Base-by-base conservation (phyloP, 2,888 invertebrate species). In the Leptopterna dolabrata region DNA sequence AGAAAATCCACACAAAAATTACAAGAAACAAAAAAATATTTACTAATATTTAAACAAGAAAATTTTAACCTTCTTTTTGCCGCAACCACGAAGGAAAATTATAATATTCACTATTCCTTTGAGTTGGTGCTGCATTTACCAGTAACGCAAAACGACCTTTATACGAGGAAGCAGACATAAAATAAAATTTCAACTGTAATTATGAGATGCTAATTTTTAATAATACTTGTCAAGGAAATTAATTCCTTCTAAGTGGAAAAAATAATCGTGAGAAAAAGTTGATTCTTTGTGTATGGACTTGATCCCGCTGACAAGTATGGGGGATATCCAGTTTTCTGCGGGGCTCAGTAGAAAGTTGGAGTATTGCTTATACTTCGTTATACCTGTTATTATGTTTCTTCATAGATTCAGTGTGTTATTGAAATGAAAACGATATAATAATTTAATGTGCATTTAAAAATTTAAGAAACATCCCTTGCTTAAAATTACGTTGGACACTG, bases 391-490 rank as follows among this genome's bases (percentile, higher is more conserved):
- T 85, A 29, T 85, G 11, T 78, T 63, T 36, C 76, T 86, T 55
- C 55, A 76, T 78, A 78, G 76, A 63, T 36, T 30, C 63, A 71
- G 71, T 78, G 55, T 86, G 27, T 86, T 78, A 45, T 86, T 41
- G 45, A 78, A 85, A 73, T 43, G 45, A 76, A 85, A 73, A 76
- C 43, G 30, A 71, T 43, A 41, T 76, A 76, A 16, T 86, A 55
- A 86, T 86, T 86, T 86, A 41, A 86, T 78, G 76, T 85, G 85
- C 78, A 86, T 86, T 78, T 86, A 86, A 24, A 78, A n/a, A 70
- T 41, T 71, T 36, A 84, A 84, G 29, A 41, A 84, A 71, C 70
- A 70, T 41, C 43, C 70, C 29, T 43, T 84, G 71, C 70, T 70
- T 71, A 30, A 76, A 76, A 45, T 45, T 45, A 45, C 47, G 47